Evolutionary conservation across 2,797 vertebrate species (phyloP), one percentile per base, ranked within the genome.

Genomic region (Neosilurus hyrtlii): DNA sequence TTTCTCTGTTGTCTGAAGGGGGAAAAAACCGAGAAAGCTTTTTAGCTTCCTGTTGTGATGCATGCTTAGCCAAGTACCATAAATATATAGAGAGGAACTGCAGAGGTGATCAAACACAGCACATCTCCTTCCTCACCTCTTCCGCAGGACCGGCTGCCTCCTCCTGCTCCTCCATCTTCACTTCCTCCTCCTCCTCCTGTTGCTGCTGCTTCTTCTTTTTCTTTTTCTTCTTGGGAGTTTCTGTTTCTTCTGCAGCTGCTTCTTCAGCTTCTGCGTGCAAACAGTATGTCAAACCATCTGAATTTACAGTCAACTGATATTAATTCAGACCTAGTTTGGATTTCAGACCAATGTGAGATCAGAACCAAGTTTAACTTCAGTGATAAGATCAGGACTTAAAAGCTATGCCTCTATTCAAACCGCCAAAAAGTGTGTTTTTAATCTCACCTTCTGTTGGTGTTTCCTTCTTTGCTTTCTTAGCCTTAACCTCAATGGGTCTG

Each of bases 381-480:
- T 20, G 35, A 68, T 1, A 9, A 24, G 43, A 51, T 51, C 49
- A 4, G 68, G 11, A 20, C 35, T 4, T 24, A 26, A 54, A 49
- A 52, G 70, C 49, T n/a, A 72, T 18, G 52, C 18, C 22, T 26
- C 26, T 3, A 9, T 6, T 20, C 9, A 43, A 20, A 18, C 30
- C 1, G 7, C 30, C 15, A 37, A 59, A 26, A 22, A 37, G 1
- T 57, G 12, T 43, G 16, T 66, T 79, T 66, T 54, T 4, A 22
- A 30, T 9, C 96, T 90, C 88, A 92, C 92, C 92, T 92, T 95
- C 94, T 83, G 86, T 10, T 83, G 89, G 88, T 0, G 71, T 6
- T 52, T 94, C 92, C 82, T 90, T 94, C 93, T 97, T 99, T 70
- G 90, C 7, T 87, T 97, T 99, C 91, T 99, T 99, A 1, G 94